Base-by-base conservation (phyloP, 64 coral and sea anemone genomes). In the Dendronephthya gigantea region DNA sequence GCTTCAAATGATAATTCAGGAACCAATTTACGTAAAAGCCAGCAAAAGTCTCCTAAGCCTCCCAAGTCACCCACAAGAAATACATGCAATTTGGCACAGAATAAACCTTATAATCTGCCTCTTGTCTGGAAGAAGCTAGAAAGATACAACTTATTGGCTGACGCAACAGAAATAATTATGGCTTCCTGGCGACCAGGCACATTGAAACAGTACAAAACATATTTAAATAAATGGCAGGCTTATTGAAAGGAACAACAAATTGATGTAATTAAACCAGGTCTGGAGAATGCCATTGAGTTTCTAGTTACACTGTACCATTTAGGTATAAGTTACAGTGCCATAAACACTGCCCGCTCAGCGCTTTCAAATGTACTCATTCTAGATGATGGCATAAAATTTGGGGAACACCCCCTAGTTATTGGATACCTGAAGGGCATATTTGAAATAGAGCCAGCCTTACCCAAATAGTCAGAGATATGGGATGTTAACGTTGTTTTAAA, bases 251-350 rank as follows among this genome's bases (percentile, higher is more conserved):
- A 84, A 30, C 2, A 40, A 16, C 2, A 49, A 43, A 40, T 84
- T 23, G 49, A 84, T 40, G 23, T 84, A 23, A 17, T 6, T 17
- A 17, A 84, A 9, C 35, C 82, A 19, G 25, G n/a, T 32, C 43
- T 49, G 16, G 45, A 23, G 43, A 43, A n/a, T 17, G 83, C 35
- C 22, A 35, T 84, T 84, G 83, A 43, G 16, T 84, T 84, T 84
- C 30, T 49, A 41, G 43, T 49, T 43, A 37, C 51, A 39, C 82
- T 69, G 30, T 90, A 86, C 56, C n/a, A 90, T 22, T 1, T 81
- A 58, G 70, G 89, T 25, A 66, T 82, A 50, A 69, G 70, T 36
- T 82, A 87, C 41, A 90, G 84, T 40, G 83, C 89, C 34, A 87
- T 87, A 62, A 90, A 87, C 23, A 83, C 50, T 55, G 50, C 50